Evolutionary conservation across 2,113 vertebrate genomes (phyloP).

Genomic region (Halichoeres trimaculatus): DNA sequence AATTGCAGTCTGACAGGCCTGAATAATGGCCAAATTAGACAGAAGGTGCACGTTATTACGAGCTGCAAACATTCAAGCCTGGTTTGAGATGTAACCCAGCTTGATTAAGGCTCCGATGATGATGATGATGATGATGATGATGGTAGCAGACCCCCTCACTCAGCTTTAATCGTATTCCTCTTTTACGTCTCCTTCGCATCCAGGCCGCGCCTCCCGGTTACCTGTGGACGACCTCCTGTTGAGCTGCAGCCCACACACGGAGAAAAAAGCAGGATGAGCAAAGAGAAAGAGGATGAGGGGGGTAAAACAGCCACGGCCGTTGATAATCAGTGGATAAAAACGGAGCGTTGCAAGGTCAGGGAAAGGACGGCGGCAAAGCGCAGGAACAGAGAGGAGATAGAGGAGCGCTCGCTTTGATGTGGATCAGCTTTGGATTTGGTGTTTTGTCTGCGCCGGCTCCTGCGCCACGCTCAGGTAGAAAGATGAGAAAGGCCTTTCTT

Average conservation of each 20-base stretch:
- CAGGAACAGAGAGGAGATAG: constrained; percentile 42
- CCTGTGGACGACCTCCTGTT: constrained; percentile 75
- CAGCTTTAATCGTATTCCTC: constrained; percentile 42
- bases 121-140: constrained; percentile 53
- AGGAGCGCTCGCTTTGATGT: constrained; percentile 67
- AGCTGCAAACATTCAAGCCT: constrained; percentile 74
- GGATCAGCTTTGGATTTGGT: constrained; percentile 54
- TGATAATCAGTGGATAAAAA: constrained; percentile 62
- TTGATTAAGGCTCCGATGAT: constrained; percentile 71
- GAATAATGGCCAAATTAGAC: constrained; percentile 87
- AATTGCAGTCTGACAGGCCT: constrained; percentile 86
- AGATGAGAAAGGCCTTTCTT: constrained; percentile 49
- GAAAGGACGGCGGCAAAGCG: constrained; percentile 48
- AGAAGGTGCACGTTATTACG: constrained; percentile 83
- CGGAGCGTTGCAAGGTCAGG: constrained; percentile 53
- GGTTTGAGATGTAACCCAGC: constrained; percentile 74
- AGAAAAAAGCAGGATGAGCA: constrained; percentile 53
- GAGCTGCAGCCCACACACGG: constrained; percentile 66
- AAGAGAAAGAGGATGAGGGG: constrained; percentile 29
- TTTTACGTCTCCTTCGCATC: constrained; percentile 39
- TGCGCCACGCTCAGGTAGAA: constrained; percentile 60
- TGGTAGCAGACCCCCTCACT: constrained; percentile 3
- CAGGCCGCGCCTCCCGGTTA: constrained; percentile 35
- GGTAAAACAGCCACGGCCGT: constrained; percentile 27
- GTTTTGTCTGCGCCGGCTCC: constrained; percentile 73